These are phyloP conservation scores for Maccullochella peelii DNA, from an alignment of 2,113 vertebrate genomes.

Conservation along the genomic window DNA sequence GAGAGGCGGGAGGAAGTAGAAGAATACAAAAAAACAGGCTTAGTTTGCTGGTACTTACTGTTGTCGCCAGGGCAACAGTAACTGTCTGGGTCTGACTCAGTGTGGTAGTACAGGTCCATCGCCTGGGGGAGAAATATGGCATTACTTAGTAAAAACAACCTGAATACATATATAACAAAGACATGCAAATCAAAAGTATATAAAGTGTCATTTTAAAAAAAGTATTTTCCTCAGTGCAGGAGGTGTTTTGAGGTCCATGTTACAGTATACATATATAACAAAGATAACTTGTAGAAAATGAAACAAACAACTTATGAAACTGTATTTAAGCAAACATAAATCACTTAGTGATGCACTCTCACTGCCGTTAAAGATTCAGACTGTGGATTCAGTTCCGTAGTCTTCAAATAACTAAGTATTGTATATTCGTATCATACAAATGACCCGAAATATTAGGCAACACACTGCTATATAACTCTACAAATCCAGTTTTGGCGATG, in stretches of 20 bases:
- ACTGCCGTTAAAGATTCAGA: background rate
- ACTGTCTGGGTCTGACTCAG: conserved; percentile 80
- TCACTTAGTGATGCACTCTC: background rate
- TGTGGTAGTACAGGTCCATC: conserved; percentile 86
- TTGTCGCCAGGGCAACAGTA: conserved; percentile 82
- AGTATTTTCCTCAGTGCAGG: background rate
- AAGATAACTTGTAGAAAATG: background rate
- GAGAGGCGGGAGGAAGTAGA: conserved; percentile 29
- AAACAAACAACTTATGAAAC: background rate
- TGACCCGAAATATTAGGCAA: background rate
- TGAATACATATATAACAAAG: conserved; percentile 5
- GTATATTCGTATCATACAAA: background rate
- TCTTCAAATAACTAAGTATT: background rate
- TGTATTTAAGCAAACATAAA: background rate
- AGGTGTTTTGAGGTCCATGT: background rate
- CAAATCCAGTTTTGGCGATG: background rate
- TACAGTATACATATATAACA: background rate
- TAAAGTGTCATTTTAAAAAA: background rate
- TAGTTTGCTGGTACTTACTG: conserved; percentile 77
- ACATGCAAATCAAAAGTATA: conserved; percentile 4
- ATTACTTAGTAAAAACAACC: conserved; percentile 26
- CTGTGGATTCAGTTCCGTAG: background rate
- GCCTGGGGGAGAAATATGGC: conserved; percentile 75
- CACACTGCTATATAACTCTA: background rate
- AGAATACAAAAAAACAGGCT: conserved; percentile 46